Percentiles rank a stretch among this genome's conserved stretches.
Evolutionary conservation across 2,797 vertebrate genomes (phyloP).

Genomic region (Acridotheres tristis): DNA sequence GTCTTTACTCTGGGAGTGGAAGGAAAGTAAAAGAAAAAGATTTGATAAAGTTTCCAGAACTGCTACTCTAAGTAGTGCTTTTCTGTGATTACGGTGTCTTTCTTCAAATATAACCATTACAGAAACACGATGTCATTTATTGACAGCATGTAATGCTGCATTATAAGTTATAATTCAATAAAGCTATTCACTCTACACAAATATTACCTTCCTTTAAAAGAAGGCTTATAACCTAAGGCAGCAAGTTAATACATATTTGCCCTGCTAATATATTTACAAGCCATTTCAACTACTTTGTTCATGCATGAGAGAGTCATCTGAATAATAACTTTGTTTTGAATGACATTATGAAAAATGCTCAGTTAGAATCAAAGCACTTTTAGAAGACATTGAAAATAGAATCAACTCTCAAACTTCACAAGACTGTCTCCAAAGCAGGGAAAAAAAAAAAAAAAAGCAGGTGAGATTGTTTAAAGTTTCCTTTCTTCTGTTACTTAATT

Average conservation of each 20-base stretch:
- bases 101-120: not conserved
- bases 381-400: conserved; percentile 9
- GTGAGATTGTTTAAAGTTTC: not conserved
- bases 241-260: conserved; percentile 38
- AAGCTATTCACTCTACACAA: conserved; percentile 17
- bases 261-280: conserved; percentile 44
- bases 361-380: conserved; percentile 23
- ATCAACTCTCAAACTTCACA: not conserved
- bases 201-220: conserved; percentile 36
- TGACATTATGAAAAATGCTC: conserved; percentile 42
- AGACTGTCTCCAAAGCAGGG: not conserved
- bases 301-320: conserved; percentile 9
- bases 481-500: not conserved
- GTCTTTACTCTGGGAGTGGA: not conserved
- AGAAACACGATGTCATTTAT: conserved; percentile 27
- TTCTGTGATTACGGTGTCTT: not conserved
- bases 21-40: not conserved
- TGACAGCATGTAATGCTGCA: conserved; percentile 23
- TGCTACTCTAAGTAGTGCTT: not conserved
- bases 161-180: conserved; percentile 50
- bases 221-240: conserved; percentile 17
- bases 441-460: not conserved
- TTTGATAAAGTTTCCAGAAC: not conserved
- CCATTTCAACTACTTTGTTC: conserved; percentile 23
- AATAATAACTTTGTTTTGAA: conserved; percentile 50